Evolutionary conservation across 2,888 invertebrate genomes (phyloP), one percentile per base, ranked within the genome.

Genomic region (Oscheius sp.): DNA sequence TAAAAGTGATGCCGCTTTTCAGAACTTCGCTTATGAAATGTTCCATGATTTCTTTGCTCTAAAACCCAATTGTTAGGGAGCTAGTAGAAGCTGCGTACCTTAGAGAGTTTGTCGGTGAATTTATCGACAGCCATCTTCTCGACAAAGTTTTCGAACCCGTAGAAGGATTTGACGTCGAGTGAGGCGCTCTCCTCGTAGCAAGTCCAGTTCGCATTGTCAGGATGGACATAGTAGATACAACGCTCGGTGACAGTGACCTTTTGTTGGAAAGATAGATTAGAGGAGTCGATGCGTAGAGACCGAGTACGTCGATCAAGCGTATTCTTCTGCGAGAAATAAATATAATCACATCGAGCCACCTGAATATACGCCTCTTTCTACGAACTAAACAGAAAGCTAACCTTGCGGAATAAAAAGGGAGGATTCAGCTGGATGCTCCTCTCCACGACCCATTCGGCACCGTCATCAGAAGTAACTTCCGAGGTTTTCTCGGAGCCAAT

Each of bases 121-220:
- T 96, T 96, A 89, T 96, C 96, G 93, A 96, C 96, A 65, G 95
- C 94, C 86, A 96, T 92, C 90, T 96, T 96, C 91, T 96, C 96
- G 89, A 96, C 95, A 0, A 94, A 94, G 89, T 93, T 93, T 91
- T 96, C 96, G 87, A 96, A 94, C 0, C 96, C 96, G 90, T 96
- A 96, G 91, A 96, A 96, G 86, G 94, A 95, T 90, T 94, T 95
- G 66, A 96, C 95, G 90, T 96, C 96, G 76, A 96, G 92, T 84
- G 93, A 93, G 33, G 96, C 96, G 71, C 93, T 93, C 91, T 96
- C 96, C 90, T 96, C 96, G 91, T 96, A 96, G 89, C 96, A 96
- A 1, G 96, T 96, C 96, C 96, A 96, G 59, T 94, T 93, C 0
- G 93, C 90, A 90, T 96, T 96, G 88, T 96, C 96, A 0, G 96